Conservation (phyloP, 1,140 invertebrate genomes). For the Drepana arcuata region DNA sequence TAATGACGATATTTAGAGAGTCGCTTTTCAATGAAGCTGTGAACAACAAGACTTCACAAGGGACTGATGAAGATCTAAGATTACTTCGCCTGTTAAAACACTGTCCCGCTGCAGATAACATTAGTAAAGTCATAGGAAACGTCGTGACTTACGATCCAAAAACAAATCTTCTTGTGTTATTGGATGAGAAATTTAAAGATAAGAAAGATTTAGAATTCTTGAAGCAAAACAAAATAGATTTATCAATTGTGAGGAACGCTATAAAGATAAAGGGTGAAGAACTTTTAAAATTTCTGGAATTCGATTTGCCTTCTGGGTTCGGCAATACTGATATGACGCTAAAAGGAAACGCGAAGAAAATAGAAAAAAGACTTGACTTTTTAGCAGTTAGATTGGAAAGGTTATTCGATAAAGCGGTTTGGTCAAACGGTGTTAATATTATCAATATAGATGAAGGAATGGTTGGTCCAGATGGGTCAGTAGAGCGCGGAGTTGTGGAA, state of each 20-base stretch:
- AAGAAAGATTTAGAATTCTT: too few relatives aligned
- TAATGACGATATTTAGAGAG: background rate
- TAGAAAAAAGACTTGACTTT: conserved; percentile 2
- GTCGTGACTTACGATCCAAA: background rate
- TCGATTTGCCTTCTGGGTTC: conserved; percentile 1
- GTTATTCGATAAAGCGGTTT: background rate
- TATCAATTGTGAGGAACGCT: background rate
- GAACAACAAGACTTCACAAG: background rate
- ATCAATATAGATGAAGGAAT: conserved; percentile 5
- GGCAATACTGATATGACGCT: conserved; percentile 5
- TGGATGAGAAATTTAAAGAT: background rate
- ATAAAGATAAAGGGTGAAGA: background rate
- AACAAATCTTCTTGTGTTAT: background rate
- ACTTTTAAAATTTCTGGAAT: background rate
- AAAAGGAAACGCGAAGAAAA: conserved; percentile 5
- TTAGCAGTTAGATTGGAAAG: conserved; percentile 1
- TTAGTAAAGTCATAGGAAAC: conserved; percentile 2
- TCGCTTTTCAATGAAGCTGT: conserved; percentile 2
- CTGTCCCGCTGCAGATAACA: background rate
- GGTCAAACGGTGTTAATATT: background rate
- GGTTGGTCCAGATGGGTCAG: too few relatives aligned
- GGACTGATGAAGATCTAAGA: background rate
- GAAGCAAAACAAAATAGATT: background rate
- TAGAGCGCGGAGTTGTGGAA: conserved; percentile 3
- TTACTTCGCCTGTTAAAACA: background rate